Percentiles rank a stretch among this genome's conserved stretches.
Conservation (phyloP, 2,888 invertebrate genomes). For the Drosophila neonasuta region DNA sequence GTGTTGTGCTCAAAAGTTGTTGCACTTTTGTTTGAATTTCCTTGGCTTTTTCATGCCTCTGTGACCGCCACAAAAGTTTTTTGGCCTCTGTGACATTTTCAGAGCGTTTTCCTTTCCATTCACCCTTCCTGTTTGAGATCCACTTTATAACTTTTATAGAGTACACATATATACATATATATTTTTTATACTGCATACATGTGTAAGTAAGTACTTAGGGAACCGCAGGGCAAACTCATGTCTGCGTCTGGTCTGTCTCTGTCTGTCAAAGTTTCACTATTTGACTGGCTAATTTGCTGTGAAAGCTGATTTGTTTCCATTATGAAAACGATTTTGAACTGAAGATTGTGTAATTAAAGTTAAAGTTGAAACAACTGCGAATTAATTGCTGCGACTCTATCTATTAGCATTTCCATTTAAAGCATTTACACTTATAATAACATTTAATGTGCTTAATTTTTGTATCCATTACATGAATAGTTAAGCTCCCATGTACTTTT, state of each 20-base stretch:
- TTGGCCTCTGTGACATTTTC: conserved; percentile 55
- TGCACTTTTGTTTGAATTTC: conserved; percentile 73
- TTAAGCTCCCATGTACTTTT: neutral
- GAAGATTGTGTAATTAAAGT: conserved; percentile 18
- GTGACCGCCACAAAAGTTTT: conserved; percentile 59
- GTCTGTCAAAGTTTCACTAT: conserved; percentile 69
- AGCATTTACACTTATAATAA: neutral
- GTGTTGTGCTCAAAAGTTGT: conserved; percentile 58
- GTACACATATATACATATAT: conserved; percentile 21
- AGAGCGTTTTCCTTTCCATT: conserved; percentile 22
- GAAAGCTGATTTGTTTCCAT: conserved; percentile 71
- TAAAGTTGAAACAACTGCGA: conserved; percentile 27
- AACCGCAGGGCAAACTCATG: conserved; percentile 61
- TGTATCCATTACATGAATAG: neutral
- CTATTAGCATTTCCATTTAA: neutral
- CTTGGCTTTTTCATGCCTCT: conserved; percentile 61
- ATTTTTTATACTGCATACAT: conserved; percentile 14
- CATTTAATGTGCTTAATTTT: neutral
- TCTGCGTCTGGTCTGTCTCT: conserved; percentile 48
- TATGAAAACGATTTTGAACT: conserved; percentile 39
- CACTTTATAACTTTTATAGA: conserved; percentile 62
- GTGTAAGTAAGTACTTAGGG: conserved; percentile 32
- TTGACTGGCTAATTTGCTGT: conserved; percentile 75
- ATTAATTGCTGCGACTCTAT: conserved; percentile 39
- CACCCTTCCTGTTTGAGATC: conserved; percentile 17